Conservation (phyloP, 2,113 vertebrate species). For the Podiceps cristatus region DNA sequence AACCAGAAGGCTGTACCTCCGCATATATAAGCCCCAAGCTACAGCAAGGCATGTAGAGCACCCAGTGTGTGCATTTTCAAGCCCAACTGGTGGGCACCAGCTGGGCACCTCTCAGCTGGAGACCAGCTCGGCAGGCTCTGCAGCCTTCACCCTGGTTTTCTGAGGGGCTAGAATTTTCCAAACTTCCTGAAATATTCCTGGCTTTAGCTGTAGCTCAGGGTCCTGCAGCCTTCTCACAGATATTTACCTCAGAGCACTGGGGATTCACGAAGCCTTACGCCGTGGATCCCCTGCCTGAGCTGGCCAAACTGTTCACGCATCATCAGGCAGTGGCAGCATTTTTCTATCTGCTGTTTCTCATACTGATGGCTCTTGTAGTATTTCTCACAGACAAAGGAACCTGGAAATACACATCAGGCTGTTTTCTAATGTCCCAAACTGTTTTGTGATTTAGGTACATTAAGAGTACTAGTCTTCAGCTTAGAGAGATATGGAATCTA, state of each 20-base stretch:
- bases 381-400: neutral
- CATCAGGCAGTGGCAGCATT: neutral
- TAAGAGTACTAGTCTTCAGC: neutral
- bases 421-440: neutral
- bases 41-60: neutral
- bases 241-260: accelerated
- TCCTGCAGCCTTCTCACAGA: neutral
- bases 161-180: neutral
- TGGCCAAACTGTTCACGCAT: neutral
- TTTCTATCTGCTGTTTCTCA: neutral
- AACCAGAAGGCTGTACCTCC: neutral
- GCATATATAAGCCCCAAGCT: neutral
- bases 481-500: neutral
- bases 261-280: neutral
- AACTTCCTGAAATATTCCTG: neutral
- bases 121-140: neutral
- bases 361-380: no score
- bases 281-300: neutral
- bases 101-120: neutral
- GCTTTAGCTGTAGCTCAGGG: neutral
- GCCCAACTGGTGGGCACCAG: neutral
- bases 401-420: neutral
- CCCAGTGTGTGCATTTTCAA: neutral
- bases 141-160: neutral
- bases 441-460: neutral